A percentile compares a stretch with the other conserved stretches of the same genome.
phyloP scores from a whole-genome alignment of 37 sponge, comb jelly and placozoan species.

The Amphimedon queenslandica region DNA sequence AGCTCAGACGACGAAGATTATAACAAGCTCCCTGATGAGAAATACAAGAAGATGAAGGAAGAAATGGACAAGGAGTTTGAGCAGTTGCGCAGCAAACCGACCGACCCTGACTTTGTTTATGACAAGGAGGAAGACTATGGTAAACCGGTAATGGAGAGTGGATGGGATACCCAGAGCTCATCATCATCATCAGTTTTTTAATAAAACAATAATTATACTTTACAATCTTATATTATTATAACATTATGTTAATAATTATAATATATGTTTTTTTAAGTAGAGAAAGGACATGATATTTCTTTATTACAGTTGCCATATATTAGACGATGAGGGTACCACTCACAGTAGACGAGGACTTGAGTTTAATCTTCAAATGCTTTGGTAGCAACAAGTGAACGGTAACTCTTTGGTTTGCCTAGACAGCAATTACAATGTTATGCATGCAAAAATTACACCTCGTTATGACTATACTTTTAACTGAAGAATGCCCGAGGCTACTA shows the following conservation, averaged over 20 bases:
- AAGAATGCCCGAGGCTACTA: neutral
- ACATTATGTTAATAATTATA: neutral
- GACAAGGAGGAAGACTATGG: slow-evolving; percentile 79
- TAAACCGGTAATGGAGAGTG: slow-evolving; percentile 50
- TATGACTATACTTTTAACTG: neutral
- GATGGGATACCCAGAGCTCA: slow-evolving; percentile 68
- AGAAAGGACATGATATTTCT: neutral
- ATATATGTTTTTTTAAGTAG: neutral
- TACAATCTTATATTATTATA: neutral
- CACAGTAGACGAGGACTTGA: neutral
- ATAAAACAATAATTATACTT: neutral
- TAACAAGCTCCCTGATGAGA: slow-evolving; percentile 55
- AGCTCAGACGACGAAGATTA: slow-evolving; percentile 36
- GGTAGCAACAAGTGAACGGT: neutral
- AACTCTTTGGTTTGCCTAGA: neutral
- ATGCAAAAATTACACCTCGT: neutral
- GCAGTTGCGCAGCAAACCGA: slow-evolving; percentile 42
- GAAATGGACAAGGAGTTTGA: slow-evolving; percentile 73
- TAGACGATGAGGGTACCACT: neutral
- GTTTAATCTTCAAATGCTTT: too few relatives aligned
- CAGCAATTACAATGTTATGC: neutral
- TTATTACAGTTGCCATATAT: neutral
- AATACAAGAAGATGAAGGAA: slow-evolving; percentile 30
- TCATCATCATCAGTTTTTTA: neutral
- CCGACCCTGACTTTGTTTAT: slow-evolving; percentile 66